These are phyloP conservation scores for Tenthredo mesomela DNA, from an alignment of 2,888 invertebrate species.

Conservation along the genomic window DNA sequence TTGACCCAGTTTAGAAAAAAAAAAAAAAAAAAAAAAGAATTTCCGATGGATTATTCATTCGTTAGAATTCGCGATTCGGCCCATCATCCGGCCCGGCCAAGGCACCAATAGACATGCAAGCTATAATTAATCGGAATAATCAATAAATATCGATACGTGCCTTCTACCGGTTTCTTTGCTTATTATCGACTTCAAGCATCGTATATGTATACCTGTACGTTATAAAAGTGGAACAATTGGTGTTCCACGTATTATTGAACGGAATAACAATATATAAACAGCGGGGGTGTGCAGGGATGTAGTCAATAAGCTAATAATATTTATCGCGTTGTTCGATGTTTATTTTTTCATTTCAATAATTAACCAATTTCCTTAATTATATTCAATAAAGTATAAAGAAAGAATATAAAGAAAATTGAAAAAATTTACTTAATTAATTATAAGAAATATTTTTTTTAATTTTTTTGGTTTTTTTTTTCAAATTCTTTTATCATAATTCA, in stretches of 20 bases:
- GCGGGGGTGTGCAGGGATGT: neutral
- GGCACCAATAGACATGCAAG: constrained; percentile 35
- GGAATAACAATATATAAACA: neutral
- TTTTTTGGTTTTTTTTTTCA: neutral
- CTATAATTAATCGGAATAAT: constrained; percentile 44
- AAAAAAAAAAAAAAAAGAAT: neutral
- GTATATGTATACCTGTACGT: neutral
- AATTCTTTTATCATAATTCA: neutral
- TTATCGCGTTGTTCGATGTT: neutral
- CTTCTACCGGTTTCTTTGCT: neutral
- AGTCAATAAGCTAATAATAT: neutral
- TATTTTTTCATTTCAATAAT: neutral
- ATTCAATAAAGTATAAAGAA: no score
- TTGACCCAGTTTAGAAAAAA: neutral
- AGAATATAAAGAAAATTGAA: neutral
- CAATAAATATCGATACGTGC: constrained; percentile 30
- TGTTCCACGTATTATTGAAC: constrained; percentile 4
- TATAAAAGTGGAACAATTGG: neutral
- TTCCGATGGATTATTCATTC: constrained; percentile 23
- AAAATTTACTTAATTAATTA: neutral
- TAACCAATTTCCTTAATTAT: neutral
- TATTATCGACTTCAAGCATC: neutral
- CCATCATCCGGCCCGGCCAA: constrained; percentile 6
- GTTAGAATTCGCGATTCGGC: constrained; percentile 35
- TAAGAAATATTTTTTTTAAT: neutral